These are phyloP conservation scores for Blastomussa wellsi DNA, from an alignment of 92 coral and sea anemone species.

Conservation along the genomic window DNA sequence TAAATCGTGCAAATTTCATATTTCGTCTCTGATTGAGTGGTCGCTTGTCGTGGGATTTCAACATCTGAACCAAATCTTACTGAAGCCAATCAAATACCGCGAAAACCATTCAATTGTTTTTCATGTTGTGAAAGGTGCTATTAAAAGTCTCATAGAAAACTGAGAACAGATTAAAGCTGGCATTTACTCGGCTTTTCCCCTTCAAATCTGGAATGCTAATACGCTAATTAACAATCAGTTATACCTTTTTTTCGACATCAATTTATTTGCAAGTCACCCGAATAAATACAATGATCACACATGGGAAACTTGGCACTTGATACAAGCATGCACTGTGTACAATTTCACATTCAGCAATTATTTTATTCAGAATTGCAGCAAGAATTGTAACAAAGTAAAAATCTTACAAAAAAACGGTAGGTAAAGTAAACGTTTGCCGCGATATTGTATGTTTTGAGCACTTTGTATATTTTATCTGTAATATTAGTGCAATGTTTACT, in stretches of 20 bases:
- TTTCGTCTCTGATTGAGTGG: neutral
- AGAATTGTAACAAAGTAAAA: neutral
- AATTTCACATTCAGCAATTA: neutral
- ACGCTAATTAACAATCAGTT: conserved; percentile 14
- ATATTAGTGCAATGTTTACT: neutral
- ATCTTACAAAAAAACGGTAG: neutral
- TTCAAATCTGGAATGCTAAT: neutral
- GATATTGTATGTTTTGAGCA: neutral
- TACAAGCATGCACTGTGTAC: neutral
- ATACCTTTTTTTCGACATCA: neutral
- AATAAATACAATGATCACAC: conserved; percentile 6
- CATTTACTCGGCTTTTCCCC: neutral
- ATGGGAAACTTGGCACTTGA: conserved; percentile 26
- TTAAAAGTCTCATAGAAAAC: neutral
- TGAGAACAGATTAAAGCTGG: neutral
- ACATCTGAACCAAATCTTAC: neutral
- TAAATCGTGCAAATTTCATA: neutral
- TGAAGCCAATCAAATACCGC: neutral
- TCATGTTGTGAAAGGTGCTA: neutral
- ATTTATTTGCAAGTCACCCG: conserved; percentile 2
- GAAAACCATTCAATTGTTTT: neutral
- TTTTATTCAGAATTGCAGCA: neutral
- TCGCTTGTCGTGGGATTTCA: neutral
- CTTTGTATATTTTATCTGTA: neutral
- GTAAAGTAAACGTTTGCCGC: neutral